phyloP scores from a whole-genome alignment of 2,888 invertebrate genomes.

The Orthosia gracilis region DNA sequence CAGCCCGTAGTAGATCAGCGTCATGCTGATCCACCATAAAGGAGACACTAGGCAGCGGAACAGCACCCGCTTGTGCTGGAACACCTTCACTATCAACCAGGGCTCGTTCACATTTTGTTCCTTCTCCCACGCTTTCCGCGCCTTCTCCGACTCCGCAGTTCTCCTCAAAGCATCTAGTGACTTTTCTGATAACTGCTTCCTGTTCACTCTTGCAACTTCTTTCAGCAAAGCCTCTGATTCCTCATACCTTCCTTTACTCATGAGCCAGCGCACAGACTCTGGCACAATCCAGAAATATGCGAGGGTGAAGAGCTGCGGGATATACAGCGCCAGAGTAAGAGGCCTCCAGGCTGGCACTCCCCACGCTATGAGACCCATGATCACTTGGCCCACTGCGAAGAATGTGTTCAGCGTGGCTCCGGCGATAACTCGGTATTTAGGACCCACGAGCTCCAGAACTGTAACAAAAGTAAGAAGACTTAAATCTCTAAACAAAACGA shows the following conservation, averaged over 20 bases:
- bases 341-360: conserved; percentile 93
- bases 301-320: conserved; percentile 93
- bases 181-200: conserved; percentile 79
- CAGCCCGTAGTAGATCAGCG: conserved; percentile 92
- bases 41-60: conserved; percentile 78
- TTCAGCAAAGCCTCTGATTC: conserved; percentile 92
- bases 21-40: conserved; percentile 92
- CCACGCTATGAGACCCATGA: conserved; percentile 93
- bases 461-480: conserved; percentile 31
- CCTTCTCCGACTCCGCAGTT: conserved; percentile 75
- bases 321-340: conserved; percentile 92
- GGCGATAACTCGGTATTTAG: conserved; percentile 93
- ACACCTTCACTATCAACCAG: conserved; percentile 79
- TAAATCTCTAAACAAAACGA: too few species aligned
- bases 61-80: conserved; percentile 76
- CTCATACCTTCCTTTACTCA: conserved; percentile 93
- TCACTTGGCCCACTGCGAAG: conserved; percentile 93
- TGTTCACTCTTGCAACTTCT: conserved; percentile 92
- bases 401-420: conserved; percentile 93
- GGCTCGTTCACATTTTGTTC: conserved; percentile 71
- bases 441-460: conserved; percentile 95
- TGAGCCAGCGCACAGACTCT: conserved; percentile 95
- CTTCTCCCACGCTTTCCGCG: conserved; percentile 64
- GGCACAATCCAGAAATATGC: conserved; percentile 93
- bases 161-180: conserved; percentile 76